Conservation (phyloP, 2,797 vertebrate genomes). For the Acrossocheilus wenchowensis region DNA sequence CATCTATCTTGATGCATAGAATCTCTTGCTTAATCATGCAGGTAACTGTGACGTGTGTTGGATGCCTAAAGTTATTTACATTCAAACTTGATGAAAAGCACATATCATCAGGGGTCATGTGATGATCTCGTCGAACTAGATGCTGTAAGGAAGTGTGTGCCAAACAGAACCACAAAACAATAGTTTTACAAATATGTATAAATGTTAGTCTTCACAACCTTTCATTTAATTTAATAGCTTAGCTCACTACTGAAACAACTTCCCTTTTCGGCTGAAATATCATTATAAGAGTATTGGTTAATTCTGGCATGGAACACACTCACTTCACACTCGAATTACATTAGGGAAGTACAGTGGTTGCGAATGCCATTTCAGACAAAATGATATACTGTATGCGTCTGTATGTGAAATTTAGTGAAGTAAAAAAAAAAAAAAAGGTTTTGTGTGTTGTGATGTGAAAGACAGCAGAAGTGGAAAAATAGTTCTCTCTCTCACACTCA, state of each 20-base stretch:
- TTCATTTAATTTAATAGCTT: neutral
- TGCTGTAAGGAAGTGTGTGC: neutral
- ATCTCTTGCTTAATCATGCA: neutral
- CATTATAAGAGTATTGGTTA: neutral
- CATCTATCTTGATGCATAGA: neutral
- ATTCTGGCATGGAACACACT: neutral
- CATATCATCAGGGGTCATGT: neutral
- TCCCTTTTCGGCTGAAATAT: neutral
- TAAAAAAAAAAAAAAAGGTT: constrained; percentile 5
- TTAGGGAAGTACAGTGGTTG: neutral
- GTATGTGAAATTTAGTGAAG: neutral
- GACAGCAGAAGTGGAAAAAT: neutral
- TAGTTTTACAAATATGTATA: neutral
- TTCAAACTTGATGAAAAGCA: neutral
- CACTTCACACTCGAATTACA: neutral
- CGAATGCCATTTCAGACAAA: neutral
- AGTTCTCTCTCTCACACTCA: no score
- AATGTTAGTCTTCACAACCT: neutral
- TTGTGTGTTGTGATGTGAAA: neutral
- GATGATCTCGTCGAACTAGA: neutral
- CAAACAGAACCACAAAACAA: neutral
- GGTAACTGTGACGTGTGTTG: no score
- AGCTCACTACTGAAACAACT: neutral
- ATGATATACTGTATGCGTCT: neutral
- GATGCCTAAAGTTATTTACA: neutral